Evolutionary conservation across 2,113 vertebrate species (phyloP).

Genomic region (Myrmophylax atrothorax): DNA sequence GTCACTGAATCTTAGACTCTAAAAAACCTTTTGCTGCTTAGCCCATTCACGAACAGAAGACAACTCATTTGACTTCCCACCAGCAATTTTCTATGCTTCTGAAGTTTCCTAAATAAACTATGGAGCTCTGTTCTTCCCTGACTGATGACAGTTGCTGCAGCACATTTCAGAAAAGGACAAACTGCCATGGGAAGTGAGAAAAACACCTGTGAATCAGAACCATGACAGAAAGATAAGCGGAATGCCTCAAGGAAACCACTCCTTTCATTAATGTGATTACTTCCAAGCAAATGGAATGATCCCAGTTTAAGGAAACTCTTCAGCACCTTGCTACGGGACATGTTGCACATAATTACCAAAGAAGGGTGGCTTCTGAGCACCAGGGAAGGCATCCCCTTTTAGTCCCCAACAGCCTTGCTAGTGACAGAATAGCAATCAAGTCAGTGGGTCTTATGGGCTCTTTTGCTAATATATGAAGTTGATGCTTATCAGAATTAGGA

Average conservation of each 20-base stretch:
- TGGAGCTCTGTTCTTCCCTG: not conserved
- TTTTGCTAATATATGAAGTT: not conserved
- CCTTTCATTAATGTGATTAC: not conserved
- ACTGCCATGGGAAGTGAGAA: not conserved
- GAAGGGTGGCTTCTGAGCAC: not conserved
- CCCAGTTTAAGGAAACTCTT: not conserved
- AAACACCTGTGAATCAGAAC: constrained; percentile 13
- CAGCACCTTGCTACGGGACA: not conserved
- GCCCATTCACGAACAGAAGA: constrained; percentile 1
- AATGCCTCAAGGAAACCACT: not conserved
- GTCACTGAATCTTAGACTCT: not conserved
- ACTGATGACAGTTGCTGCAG: constrained; percentile 13
- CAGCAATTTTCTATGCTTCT: not conserved
- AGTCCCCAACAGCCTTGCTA: not conserved
- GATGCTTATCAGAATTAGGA: not conserved
- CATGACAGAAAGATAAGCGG: not conserved
- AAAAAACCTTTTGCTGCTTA: not conserved
- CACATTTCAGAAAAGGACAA: constrained; percentile 21
- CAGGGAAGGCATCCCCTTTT: not conserved
- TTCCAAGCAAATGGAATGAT: not conserved
- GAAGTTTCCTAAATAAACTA: not conserved
- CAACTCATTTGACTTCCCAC: constrained; percentile 14
- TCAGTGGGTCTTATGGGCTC: not conserved
- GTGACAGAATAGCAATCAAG: not conserved
- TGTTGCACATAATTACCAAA: not conserved